Percentiles rank a stretch among this genome's conserved stretches.
These are phyloP conservation scores for Peromyscus californicus DNA, from an alignment of 2,113 vertebrate species.

Conservation along the genomic window DNA sequence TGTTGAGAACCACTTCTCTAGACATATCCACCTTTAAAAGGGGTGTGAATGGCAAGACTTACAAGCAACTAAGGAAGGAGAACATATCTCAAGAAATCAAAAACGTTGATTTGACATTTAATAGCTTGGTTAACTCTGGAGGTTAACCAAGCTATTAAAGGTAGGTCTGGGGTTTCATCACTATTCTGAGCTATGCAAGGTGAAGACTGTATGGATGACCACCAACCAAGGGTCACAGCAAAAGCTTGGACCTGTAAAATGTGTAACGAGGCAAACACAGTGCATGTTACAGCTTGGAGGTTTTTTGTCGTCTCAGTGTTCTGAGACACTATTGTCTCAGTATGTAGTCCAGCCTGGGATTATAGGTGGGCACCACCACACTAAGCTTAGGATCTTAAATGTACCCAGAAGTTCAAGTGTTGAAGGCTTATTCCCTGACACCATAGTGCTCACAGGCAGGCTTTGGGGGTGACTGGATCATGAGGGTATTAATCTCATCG, in stretches of 20 bases:
- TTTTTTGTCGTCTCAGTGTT: neutral
- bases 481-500: neutral
- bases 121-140: too few relatives aligned
- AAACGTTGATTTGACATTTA: neutral
- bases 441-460: neutral
- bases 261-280: neutral
- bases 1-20: neutral
- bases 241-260: slow-evolving; percentile 41
- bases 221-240: neutral
- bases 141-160: slow-evolving; percentile 22
- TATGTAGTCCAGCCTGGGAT: neutral
- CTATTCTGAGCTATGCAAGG: neutral
- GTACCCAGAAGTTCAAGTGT: too few relatives aligned
- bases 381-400: neutral
- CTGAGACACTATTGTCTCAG: neutral
- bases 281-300: neutral
- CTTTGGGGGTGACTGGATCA: neutral
- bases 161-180: neutral
- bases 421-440: neutral
- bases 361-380: neutral
- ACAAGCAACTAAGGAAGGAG: neutral
- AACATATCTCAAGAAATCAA: neutral
- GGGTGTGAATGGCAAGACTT: neutral
- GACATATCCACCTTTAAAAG: neutral
- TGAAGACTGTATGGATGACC: neutral